These are phyloP conservation scores for Schizaphis graminum DNA, from an alignment of 2,888 invertebrate species.

Conservation along the genomic window DNA sequence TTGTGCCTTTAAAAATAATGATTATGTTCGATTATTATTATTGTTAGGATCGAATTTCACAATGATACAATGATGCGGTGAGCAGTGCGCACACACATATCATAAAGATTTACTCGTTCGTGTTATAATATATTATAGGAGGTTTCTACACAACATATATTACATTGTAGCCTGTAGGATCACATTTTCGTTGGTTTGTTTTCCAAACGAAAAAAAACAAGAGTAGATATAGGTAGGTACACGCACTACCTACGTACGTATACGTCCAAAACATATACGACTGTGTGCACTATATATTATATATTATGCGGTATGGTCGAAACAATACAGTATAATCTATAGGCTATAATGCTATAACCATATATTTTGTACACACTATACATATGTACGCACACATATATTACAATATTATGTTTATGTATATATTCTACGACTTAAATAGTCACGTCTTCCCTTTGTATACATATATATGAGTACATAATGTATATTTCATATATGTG, in stretches of 20 bases:
- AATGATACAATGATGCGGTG: not conserved
- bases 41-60: not conserved
- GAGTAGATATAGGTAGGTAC: not conserved
- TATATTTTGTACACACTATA: not conserved
- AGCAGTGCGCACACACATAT: not conserved
- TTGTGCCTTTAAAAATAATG: not conserved
- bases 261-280: no score
- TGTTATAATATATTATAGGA: not conserved
- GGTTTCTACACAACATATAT: not conserved
- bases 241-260: not conserved
- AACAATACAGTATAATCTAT: not conserved
- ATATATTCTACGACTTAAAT: not conserved
- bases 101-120: not conserved
- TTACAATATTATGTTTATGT: not conserved
- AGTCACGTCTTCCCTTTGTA: not conserved
- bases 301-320: not conserved
- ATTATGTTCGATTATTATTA: not conserved
- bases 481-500: not conserved
- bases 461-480: not conserved
- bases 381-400: not conserved
- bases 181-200: not conserved
- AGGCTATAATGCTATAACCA: not conserved
- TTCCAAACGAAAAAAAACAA: not conserved
- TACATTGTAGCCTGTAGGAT: not conserved
- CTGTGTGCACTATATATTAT: not conserved